phyloP scores from a whole-genome alignment of 2,888 invertebrate species.

The Amblyjoppa fuscipennis region DNA sequence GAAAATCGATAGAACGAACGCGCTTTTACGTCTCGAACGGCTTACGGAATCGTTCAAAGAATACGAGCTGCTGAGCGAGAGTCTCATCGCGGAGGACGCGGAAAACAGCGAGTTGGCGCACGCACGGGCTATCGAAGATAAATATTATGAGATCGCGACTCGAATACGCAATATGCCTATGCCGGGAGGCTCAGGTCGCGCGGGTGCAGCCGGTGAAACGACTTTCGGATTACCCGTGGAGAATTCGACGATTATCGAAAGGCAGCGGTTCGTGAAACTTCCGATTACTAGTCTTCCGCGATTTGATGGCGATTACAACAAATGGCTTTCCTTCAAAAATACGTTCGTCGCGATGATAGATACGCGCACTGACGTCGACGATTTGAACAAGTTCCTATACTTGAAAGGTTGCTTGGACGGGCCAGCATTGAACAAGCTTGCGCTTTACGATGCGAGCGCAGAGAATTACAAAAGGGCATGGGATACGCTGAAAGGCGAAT shows the following conservation, averaged over 20 bases:
- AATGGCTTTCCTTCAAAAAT: conserved; percentile 58
- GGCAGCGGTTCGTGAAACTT: conserved; percentile 29
- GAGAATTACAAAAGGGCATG: conserved; percentile 57
- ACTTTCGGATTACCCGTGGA: neutral
- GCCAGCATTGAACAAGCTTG: conserved; percentile 40
- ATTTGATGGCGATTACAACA: conserved; percentile 63
- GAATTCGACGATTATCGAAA: conserved; percentile 31
- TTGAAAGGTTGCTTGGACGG: conserved; percentile 42
- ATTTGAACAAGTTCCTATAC: conserved; percentile 52
- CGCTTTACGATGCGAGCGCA: conserved; percentile 33
- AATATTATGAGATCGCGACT: too few relatives aligned
- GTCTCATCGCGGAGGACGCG: too few relatives aligned
- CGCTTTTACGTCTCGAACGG: conserved; percentile 16
- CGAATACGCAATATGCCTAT: neutral
- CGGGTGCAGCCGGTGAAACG: neutral
- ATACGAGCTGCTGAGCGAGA: too few relatives aligned
- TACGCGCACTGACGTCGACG: conserved; percentile 44
- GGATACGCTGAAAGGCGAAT: conserved; percentile 25
- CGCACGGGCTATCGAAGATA: too few relatives aligned
- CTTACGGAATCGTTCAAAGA: conserved; percentile 21
- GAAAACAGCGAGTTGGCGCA: too few relatives aligned
- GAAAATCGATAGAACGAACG: neutral
- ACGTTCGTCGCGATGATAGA: conserved; percentile 55
- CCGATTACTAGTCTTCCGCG: conserved; percentile 51
- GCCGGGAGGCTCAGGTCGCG: conserved; percentile 14